Conservation (phyloP, 2,888 invertebrate genomes). For the Antheraea assamensis region DNA sequence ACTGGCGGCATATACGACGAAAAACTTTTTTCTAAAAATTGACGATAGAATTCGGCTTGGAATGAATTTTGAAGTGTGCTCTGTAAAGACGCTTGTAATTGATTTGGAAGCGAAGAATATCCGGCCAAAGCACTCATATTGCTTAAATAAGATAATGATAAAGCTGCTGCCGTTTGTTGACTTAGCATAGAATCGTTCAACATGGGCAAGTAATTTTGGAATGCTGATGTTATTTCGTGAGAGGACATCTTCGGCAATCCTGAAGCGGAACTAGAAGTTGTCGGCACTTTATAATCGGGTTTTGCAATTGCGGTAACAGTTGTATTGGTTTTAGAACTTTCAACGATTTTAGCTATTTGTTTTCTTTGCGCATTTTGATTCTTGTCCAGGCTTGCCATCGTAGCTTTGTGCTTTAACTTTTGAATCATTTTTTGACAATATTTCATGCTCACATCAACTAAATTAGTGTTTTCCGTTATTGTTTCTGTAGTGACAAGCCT, state of each 20-base stretch:
- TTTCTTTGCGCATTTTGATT: conserved; percentile 66
- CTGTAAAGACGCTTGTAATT: conserved; percentile 59
- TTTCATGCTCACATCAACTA: conserved; percentile 86
- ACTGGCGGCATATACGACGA: conserved; percentile 60
- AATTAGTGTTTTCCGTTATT: conserved; percentile 83
- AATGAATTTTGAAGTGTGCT: conserved; percentile 61
- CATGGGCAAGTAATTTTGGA: conserved; percentile 69
- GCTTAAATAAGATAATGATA: conserved; percentile 64
- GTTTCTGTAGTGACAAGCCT: conserved; percentile 84
- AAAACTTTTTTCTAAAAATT: conserved; percentile 62
- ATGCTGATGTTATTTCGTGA: conserved; percentile 65
- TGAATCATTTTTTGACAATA: conserved; percentile 85
- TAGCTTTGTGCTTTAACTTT: conserved; percentile 81
- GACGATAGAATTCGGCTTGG: conserved; percentile 73
- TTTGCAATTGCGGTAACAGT: conserved; percentile 40
- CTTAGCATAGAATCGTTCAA: conserved; percentile 63
- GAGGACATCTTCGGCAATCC: conserved; percentile 61
- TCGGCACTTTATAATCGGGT: conserved; percentile 45
- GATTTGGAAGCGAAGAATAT: conserved; percentile 59
- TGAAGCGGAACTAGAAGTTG: conserved; percentile 34
- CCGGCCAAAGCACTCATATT: conserved; percentile 65
- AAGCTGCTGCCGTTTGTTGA: conserved; percentile 67
- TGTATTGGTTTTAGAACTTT: conserved; percentile 41
- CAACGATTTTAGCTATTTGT: conserved; percentile 54
- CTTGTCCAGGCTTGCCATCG: conserved; percentile 63